Evolutionary conservation across 2,888 invertebrate genomes (phyloP), one percentile per base, ranked within the genome.

Genomic region (Tipula vernalis): DNA sequence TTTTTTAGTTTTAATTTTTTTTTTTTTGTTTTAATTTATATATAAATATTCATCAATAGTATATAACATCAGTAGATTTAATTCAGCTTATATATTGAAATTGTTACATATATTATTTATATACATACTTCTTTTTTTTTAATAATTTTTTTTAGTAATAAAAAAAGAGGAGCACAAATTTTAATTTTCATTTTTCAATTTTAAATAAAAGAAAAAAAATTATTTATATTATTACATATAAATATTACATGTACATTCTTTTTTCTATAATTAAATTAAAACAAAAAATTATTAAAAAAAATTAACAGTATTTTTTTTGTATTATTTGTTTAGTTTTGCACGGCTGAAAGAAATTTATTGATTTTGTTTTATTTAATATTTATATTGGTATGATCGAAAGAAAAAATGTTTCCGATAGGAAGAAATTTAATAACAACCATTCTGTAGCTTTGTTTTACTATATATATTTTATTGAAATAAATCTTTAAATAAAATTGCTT

Each of bases 281-380:
- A 71, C 71, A 71, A 71, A 71, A 71, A 71, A 71, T 71, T 71
- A 71, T 71, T 71, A 84, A 84, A 83, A 84, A 84, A 84, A 13
- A 28, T 28, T 83, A 36, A 83, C 84, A 84, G 41, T 84, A 84
- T 84, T 83, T 83, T 83, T 39, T 83, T 84, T 84, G 36, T 84
- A 41, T 84, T 36, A 39, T 83, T 83, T 83, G n/a, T 85, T 42
- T 28, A 12, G 18, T 85, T 85, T 85, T 85, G 41, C 39, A 85
- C 85, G 8, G 85, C 85, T 85, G 85, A 85, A 85, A 42, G 15
- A 85, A 85, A 85, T 85, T 85, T 85, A 85, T 42, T 85, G 85
- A 85, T 85, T 85, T 15, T 85, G 36, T 85, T 42, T 84, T 84
- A 84, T 39, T 39, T 84, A 84, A 84, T 84, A 84, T 84, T 84